Base-by-base conservation (phyloP, 1,140 invertebrate genomes). In the Drosophila lacteicornis region DNA sequence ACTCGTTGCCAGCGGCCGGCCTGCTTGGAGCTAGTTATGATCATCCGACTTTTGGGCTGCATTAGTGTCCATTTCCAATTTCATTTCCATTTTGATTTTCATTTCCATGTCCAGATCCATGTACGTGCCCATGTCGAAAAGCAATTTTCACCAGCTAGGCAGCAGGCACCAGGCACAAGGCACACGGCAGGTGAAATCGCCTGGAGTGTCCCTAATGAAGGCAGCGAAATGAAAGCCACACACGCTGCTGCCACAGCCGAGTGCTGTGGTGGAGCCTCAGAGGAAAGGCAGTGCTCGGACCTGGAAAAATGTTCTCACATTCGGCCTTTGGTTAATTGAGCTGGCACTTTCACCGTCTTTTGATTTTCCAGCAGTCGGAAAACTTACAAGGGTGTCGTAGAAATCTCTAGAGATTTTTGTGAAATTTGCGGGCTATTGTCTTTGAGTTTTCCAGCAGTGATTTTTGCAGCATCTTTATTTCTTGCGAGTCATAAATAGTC, bases 211-310 rank as follows among this genome's bases (percentile, higher is more conserved):
- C 84, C 84, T 87, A 87, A 75, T 88, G 67, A 69, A 58, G 61
- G 43, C 65, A 60, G 27, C 38, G 27, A 84, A 86, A 87, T 53
- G 84, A 87, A 80, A 87, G 85, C 84, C 80, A 88, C 84, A 87
- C 80, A 80, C 76, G 67, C 9, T 56, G 75, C 51, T 42, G 33
- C 58, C 69, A 57, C 40, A 59, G 40, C 53, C 55, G 58, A 60
- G 71, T 59, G 9, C 49, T 30, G 15, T 30, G 17, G 13, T 15
- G 46, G 22, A 51, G 53, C 38, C 53, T 30, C 66, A 22, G 42
- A 13, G 40, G 17, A 50, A 42, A 57, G 30, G 40, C 36, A 62
- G 22, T 57, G 13, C 12, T 15, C 40, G 40, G 6, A 49, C n/a
- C 45, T 76, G 47, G 50, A 27, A 79, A 79, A 62, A 68, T 60